phyloP scores from a whole-genome alignment of 2,797 vertebrate genomes.

The Bryconaethiops microstoma region DNA sequence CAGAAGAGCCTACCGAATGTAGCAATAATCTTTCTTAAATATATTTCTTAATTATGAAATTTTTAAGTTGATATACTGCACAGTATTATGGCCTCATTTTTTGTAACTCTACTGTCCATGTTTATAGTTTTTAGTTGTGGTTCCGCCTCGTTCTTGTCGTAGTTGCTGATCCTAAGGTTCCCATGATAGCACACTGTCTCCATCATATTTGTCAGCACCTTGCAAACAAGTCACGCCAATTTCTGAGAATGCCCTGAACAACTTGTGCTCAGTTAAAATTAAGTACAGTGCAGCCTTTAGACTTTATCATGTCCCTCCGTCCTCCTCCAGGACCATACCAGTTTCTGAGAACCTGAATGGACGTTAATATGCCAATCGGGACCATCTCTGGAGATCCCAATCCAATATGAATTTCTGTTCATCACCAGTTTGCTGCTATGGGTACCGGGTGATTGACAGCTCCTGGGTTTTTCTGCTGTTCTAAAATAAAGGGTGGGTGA shows the following conservation, averaged over 20 bases:
- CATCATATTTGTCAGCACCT: not conserved
- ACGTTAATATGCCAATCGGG: not conserved
- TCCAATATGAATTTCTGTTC: not conserved
- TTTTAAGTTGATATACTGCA: no score
- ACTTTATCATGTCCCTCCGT: not conserved
- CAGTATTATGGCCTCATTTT: no score
- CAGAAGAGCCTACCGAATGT: no score
- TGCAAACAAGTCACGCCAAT: no score
- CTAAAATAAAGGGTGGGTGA: not conserved
- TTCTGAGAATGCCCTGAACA: not conserved
- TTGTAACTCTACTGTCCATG: no score
- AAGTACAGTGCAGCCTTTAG: not conserved
- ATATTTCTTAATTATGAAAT: no score
- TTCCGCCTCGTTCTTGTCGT: no score
- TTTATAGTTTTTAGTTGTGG: no score
- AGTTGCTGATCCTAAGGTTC: no score
- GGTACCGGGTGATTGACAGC: constrained; percentile 7
- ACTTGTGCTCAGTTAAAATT: not conserved
- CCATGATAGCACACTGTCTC: no score
- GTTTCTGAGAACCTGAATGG: not conserved
- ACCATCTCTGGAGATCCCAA: constrained; percentile 12
- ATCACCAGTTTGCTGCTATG: constrained; percentile 37
- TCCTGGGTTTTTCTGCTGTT: not conserved
- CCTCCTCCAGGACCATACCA: not conserved
- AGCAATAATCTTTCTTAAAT: no score